Evolutionary conservation across 2,797 vertebrate genomes (phyloP).

Genomic region (Acanthiza pusilla): DNA sequence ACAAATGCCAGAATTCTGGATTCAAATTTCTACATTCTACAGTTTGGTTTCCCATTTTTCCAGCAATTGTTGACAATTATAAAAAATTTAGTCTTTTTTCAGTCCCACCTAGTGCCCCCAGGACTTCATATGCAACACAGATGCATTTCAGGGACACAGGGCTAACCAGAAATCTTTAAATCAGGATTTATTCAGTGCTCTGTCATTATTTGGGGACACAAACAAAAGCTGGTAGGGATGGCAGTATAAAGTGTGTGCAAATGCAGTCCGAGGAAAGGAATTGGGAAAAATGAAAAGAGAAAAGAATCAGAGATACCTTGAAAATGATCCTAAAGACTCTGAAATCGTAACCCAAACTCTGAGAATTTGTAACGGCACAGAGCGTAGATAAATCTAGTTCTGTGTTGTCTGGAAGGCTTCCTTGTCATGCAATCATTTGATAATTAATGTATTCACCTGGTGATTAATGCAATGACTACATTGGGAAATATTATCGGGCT

Average conservation of each 20-base stretch:
- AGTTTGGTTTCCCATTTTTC: background rate
- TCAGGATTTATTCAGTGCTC: background rate
- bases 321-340: background rate
- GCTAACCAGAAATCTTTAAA: background rate
- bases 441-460: background rate
- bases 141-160: too few relatives aligned
- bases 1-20: background rate
- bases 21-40: background rate
- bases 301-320: background rate
- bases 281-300: background rate
- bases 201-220: background rate
- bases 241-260: background rate
- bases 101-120: background rate
- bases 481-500: background rate
- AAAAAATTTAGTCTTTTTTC: background rate
- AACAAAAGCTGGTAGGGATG: background rate
- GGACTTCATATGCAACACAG: background rate
- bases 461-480: background rate
- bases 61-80: background rate
- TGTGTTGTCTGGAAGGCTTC: background rate
- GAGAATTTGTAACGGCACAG: background rate
- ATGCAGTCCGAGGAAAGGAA: fast-evolving
- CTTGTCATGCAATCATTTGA: background rate
- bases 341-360: background rate
- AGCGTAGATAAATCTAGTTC: background rate